phyloP scores from a whole-genome alignment of 2,888 invertebrate genomes.

The Bimastos eiseni region DNA sequence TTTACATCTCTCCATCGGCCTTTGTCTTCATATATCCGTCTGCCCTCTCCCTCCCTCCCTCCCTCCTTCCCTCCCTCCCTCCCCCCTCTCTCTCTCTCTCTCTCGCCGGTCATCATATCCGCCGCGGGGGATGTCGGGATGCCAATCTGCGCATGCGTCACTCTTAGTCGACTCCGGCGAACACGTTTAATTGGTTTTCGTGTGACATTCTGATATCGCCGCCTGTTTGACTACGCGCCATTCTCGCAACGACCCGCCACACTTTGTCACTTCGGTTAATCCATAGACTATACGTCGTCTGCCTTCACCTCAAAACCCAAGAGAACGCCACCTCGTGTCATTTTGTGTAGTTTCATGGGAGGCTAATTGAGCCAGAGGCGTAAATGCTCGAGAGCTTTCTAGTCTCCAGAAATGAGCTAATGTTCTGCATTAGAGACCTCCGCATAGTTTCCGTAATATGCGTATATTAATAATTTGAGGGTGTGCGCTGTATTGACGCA shows the following conservation, averaged over 20 bases:
- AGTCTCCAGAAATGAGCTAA: background rate
- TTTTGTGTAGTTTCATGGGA: background rate
- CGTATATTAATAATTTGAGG: background rate
- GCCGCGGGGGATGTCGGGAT: background rate
- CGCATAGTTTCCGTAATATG: too few species aligned
- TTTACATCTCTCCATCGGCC: background rate
- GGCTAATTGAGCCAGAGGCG: background rate
- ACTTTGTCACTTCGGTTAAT: background rate
- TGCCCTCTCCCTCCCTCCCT: background rate
- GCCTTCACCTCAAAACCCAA: background rate
- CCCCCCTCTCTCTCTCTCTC: background rate
- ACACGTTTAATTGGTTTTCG: slow-evolving; percentile 5
- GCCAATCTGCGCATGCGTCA: slow-evolving; percentile 13
- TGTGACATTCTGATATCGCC: background rate
- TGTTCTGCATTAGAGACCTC: background rate
- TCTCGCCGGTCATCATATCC: background rate
- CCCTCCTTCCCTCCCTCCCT: background rate
- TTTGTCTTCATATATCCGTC: background rate
- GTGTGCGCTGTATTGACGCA: too few species aligned
- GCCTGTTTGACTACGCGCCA: background rate
- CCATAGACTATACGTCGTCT: background rate
- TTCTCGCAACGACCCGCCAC: slow-evolving; percentile 2
- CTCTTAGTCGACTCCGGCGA: background rate
- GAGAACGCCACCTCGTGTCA: background rate
- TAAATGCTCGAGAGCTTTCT: background rate